Base-by-base conservation (phyloP, 1,140 invertebrate species). In the Chionoecetes opilio region DNA sequence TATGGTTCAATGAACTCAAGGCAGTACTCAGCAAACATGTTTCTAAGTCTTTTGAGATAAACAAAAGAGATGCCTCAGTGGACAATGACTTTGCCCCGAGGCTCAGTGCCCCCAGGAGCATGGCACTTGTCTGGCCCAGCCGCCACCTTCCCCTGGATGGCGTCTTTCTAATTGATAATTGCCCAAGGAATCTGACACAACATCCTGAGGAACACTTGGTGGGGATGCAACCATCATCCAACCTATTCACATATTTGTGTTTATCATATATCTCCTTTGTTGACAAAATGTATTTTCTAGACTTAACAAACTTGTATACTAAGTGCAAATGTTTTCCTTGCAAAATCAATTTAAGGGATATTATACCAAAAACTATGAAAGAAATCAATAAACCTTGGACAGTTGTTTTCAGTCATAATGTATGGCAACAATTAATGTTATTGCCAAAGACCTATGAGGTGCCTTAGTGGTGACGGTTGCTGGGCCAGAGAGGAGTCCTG, bases 61-160 rank as follows among this genome's bases (percentile, higher is more conserved):
- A 75, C 63, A 75, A 75, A 75, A 75, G 14, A n/a, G 21, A 6
- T 75, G 63, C 63, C 63, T 21, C 21, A 2, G 63, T 6, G 63
- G 63, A 75, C 63, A 75, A 17, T 75, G 21, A 75, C 63, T n/a
- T n/a, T 26, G n/a, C 63, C 63, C 21, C n/a, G 63, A 75, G n/a
- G 63, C 21, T 75, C n/a, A 75, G 63, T 75, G 63, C 63, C 63
- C 63, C 26, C 1, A 75, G 63, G 63, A 75, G 63, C 63, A 75
- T 75, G 63, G 63, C 63, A 75, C 63, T 75, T 75, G 63, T 26
- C 63, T 75, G 63, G 63, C 26, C 63, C 63, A 75, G 63, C 63
- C 26, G 26, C 63, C 63, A 75, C 63, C 63, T 21, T n/a, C 63
- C n/a, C 26, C 21, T 17, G 63, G 63, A 75, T 11, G 63, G 21